Percentiles rank a stretch among this genome's conserved stretches.
These are phyloP conservation scores for Pissodes strobi DNA, from an alignment of 1,140 invertebrate genomes.

Conservation along the genomic window DNA sequence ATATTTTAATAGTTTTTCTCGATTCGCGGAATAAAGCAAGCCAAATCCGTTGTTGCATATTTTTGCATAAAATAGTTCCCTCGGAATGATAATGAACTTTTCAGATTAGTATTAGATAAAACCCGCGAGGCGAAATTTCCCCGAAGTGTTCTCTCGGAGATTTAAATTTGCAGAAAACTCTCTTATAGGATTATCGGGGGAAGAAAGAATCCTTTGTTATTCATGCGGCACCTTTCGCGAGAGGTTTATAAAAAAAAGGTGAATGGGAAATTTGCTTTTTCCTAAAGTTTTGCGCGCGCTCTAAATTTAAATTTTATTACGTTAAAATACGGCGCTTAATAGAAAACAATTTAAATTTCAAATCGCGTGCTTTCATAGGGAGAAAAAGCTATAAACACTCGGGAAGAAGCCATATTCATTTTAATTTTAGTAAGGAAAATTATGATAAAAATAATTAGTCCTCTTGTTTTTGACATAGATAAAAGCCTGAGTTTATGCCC, in stretches of 20 bases:
- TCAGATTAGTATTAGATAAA: constrained; percentile 30
- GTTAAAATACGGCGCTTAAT: constrained; percentile 12
- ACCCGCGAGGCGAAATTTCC: constrained; percentile 22
- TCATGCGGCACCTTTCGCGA: constrained; percentile 32
- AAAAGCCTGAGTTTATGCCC: too few relatives aligned
- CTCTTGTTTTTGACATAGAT: too few relatives aligned
- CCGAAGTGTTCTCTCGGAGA: constrained; percentile 30
- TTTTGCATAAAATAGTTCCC: constrained; percentile 30
- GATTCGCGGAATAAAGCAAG: background rate
- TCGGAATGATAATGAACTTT: constrained; percentile 37
- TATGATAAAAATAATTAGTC: too few relatives aligned
- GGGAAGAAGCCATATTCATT: too few relatives aligned
- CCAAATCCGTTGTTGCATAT: constrained; percentile 10
- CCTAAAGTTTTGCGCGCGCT: background rate
- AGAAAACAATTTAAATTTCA: too few relatives aligned
- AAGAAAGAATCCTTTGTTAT: constrained; percentile 34
- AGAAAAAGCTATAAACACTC: too few relatives aligned
- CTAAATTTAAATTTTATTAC: constrained; percentile 12
- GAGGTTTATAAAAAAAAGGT: constrained; percentile 25
- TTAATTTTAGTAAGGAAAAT: too few relatives aligned
- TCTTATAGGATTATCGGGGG: constrained; percentile 11
- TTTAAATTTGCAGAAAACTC: constrained; percentile 35
- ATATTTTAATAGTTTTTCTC: too few relatives aligned
- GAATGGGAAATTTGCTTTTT: constrained; percentile 24
- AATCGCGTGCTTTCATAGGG: too few relatives aligned